Evolutionary conservation across 2,888 invertebrate species (phyloP), one percentile per base, ranked within the genome.

Genomic region (Ophion costatus): DNA sequence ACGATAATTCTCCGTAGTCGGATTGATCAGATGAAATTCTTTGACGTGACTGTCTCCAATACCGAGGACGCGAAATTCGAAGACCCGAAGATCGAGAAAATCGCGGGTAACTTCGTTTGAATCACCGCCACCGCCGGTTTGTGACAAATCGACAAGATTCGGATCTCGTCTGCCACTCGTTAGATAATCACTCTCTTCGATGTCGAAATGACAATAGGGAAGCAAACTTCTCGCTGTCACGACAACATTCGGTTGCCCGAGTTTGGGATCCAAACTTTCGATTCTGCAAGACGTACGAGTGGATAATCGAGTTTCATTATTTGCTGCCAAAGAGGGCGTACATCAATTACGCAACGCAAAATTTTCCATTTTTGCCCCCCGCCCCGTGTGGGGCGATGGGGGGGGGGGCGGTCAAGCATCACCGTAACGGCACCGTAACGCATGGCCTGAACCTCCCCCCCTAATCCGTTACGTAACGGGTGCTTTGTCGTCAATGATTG

Each of bases 191-290:
- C 95, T 96, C 82, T 96, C 95, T 86, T 96, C 95, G 66, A 96
- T 94, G 87, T 96, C 96, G 88, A 97, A 95, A 91, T 97, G 96
- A 89, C 96, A 96, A 88, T 96, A 95, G 0, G 97, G 96, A 85
- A 96, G 94, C 74, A 96, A 89, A 85, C 96, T 96, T 88, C 95
- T 95, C 0, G 95, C 97, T 64, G 91, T 93, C 61, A 96, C 92
- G 59, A 87, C 59, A 22, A 95, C 93, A 17, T 89, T 87, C 29
- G 94, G 88, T 29, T 90, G 87, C 11, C 86, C 22, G 11, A 88
- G 71, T 0, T 93, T 92, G 56, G 95, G 95, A 33, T 93, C 88
- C 74, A 95, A 92, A 89, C 95, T 95, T 84, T 94, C 94, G 77
- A 96, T 95, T 59, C 92, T 93, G 76, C 42, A 82, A 76, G 2